These are phyloP conservation scores for Solea senegalensis DNA, from an alignment of 2,113 vertebrate species.

Conservation along the genomic window DNA sequence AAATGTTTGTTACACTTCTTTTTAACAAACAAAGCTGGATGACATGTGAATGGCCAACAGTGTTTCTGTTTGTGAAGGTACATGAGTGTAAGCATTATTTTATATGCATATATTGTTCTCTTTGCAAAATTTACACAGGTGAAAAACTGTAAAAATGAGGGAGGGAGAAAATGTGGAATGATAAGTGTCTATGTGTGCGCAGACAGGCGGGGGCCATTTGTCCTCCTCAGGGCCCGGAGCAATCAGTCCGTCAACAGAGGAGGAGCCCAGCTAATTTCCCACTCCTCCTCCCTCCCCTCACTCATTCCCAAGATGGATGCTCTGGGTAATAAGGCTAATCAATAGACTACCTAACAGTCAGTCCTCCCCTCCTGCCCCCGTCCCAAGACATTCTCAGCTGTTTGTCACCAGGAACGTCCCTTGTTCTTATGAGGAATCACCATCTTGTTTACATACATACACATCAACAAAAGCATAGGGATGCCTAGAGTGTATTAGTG, in stretches of 20 bases:
- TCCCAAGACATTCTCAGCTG: constrained; percentile 70
- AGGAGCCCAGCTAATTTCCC: constrained; percentile 80
- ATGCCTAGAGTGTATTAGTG: neutral
- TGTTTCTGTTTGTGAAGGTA: too few relatives aligned
- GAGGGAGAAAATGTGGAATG: constrained; percentile 9
- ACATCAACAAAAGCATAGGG: neutral
- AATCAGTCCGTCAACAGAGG: constrained; percentile 81
- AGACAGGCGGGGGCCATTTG: constrained; percentile 67
- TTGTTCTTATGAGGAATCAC: constrained; percentile 76
- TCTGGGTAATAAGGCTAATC: constrained; percentile 85
- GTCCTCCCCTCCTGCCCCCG: constrained; percentile 20
- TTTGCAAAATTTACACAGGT: constrained; percentile 14
- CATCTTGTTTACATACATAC: constrained; percentile 75
- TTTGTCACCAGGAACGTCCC: constrained; percentile 78
- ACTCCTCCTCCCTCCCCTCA: constrained; percentile 53
- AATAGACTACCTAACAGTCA: constrained; percentile 77
- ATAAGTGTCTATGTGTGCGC: constrained; percentile 41
- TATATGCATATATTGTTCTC: neutral
- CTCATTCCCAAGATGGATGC: constrained; percentile 79
- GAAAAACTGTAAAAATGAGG: constrained; percentile 11
- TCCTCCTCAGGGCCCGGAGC: constrained; percentile 77
- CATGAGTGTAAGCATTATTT: neutral
- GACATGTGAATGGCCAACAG: too few relatives aligned
- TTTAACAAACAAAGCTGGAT: too few relatives aligned
- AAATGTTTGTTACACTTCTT: too few relatives aligned